These are phyloP conservation scores for Xyrichtys novacula DNA, from an alignment of 2,797 vertebrate genomes.

Conservation along the genomic window DNA sequence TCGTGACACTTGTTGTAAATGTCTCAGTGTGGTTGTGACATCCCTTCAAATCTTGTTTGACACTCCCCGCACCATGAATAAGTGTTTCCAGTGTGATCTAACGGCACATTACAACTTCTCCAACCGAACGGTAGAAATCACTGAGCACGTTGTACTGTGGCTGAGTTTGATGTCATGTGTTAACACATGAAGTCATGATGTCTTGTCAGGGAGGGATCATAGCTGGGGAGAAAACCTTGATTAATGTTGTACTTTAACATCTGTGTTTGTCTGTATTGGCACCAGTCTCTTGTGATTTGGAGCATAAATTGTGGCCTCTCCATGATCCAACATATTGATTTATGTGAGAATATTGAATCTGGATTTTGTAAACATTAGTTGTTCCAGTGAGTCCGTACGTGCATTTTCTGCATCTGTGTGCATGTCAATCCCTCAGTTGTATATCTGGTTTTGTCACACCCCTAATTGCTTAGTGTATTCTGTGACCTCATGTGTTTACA, in stretches of 20 bases:
- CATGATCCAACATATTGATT: conserved; percentile 51
- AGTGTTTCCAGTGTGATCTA: conserved; percentile 67
- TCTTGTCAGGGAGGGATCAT: conserved; percentile 44
- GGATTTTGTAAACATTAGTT: conserved; percentile 55
- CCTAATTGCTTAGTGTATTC: conserved; percentile 69
- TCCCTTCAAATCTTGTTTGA: conserved; percentile 40
- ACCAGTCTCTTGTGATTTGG: conserved; percentile 26
- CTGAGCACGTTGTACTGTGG: conserved; percentile 29
- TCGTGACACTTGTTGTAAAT: conserved; percentile 43
- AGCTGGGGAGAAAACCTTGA: conserved; percentile 21
- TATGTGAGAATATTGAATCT: conserved; percentile 51
- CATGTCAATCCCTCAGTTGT: conserved; percentile 50
- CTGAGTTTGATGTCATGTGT: conserved; percentile 35
- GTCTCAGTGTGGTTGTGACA: conserved; percentile 25
- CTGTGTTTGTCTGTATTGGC: conserved; percentile 47
- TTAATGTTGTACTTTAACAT: conserved; percentile 39
- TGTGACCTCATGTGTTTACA: conserved; percentile 84
- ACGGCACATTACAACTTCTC: conserved; percentile 34
- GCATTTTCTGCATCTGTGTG: conserved; percentile 28
- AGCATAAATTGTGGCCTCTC: conserved; percentile 16
- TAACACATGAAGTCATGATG: conserved; percentile 55
- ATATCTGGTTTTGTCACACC: conserved; percentile 75
- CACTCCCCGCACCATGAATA: conserved; percentile 38
- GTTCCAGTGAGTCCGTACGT: conserved; percentile 34
- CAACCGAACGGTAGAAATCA: conserved; percentile 42